Conservation (phyloP, 2,113 vertebrate genomes). For the Narcine bancroftii region DNA sequence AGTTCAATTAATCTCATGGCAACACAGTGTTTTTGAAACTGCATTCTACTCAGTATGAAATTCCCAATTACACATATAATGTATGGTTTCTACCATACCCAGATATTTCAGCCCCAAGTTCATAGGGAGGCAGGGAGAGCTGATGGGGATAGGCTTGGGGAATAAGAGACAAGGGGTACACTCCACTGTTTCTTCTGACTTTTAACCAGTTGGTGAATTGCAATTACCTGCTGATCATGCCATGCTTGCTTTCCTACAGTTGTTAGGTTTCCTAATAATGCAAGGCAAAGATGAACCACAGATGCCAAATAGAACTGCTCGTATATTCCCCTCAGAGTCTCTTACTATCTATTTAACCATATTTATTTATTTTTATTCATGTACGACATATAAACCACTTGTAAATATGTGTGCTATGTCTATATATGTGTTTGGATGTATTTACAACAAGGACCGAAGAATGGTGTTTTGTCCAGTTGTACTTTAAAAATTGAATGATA, state of each 20-base stretch:
- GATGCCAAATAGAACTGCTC: too few species aligned
- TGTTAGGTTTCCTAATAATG: background rate
- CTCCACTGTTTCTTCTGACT: background rate
- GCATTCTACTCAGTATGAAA: background rate
- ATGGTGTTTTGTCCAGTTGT: too few species aligned
- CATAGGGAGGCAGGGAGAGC: background rate
- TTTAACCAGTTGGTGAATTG: too few species aligned
- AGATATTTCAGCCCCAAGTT: background rate
- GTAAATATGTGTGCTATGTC: too few species aligned
- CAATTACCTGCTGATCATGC: background rate
- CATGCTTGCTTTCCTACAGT: background rate
- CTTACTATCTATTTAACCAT: too few species aligned
- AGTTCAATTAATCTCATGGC: background rate
- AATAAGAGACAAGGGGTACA: background rate
- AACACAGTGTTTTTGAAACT: background rate
- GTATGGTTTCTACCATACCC: background rate
- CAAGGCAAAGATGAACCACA: background rate
- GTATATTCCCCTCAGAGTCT: too few species aligned
- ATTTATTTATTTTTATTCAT: too few species aligned
- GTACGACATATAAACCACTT: too few species aligned
- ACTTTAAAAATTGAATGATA: too few species aligned
- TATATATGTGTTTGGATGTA: too few species aligned
- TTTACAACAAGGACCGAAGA: too few species aligned
- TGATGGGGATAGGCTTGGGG: background rate
- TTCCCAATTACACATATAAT: background rate